Conservation (phyloP, 2,888 invertebrate species). For the Nudaria mundana region DNA sequence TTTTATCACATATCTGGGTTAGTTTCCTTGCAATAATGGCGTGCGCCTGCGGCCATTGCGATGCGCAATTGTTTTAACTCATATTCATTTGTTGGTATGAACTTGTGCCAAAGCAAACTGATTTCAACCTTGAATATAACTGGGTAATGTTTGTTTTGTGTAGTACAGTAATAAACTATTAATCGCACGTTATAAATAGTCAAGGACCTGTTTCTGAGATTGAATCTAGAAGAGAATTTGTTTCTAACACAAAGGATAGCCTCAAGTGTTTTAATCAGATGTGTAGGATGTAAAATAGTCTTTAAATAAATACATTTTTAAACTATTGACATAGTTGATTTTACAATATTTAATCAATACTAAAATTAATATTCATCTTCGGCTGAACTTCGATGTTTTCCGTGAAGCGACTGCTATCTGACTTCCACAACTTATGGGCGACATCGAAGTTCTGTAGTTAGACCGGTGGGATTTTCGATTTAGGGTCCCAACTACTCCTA, state of each 20-base stretch:
- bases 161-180: constrained; percentile 16
- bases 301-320: neutral
- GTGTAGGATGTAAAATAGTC: neutral
- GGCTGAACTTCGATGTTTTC: no score
- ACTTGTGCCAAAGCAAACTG: constrained; percentile 13
- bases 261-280: constrained; percentile 1
- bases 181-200: constrained; percentile 43
- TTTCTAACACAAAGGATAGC: constrained; percentile 19
- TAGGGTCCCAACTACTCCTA: no score
- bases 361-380: no score
- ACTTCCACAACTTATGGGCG: no score
- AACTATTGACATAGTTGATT: no score
- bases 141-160: constrained; percentile 10
- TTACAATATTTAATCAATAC: no score
- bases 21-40: constrained; percentile 29
- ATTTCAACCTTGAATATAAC: constrained; percentile 13
- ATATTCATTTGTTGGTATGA: constrained; percentile 43
- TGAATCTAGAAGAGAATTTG: constrained; percentile 34
- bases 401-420: no score
- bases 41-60: constrained; percentile 37
- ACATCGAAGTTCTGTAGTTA: no score
- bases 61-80: constrained; percentile 47
- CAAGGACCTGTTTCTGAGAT: constrained; percentile 38
- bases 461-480: no score
- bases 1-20: constrained; percentile 22